phyloP scores from a whole-genome alignment of 2,113 vertebrate genomes.

The Verasper variegatus region DNA sequence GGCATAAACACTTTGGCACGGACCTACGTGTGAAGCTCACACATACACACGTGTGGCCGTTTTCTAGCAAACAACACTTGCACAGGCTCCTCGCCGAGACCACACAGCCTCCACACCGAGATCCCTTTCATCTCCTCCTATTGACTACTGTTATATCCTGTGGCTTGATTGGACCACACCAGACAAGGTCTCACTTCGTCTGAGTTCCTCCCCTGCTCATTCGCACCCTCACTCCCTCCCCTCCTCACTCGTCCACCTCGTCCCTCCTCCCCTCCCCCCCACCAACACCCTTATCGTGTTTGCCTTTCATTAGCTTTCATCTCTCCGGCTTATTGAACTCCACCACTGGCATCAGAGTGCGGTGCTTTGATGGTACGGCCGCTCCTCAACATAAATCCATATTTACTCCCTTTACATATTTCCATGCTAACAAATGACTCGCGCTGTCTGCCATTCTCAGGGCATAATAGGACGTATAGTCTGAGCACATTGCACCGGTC shows the following conservation, averaged over 20 bases:
- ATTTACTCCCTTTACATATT: slow-evolving; percentile 77
- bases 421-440: slow-evolving; percentile 75
- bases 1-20: slow-evolving; percentile 49
- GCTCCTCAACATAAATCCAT: slow-evolving; percentile 78
- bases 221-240: slow-evolving; percentile 8
- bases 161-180: slow-evolving; percentile 78
- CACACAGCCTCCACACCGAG: slow-evolving; percentile 67
- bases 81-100: slow-evolving; percentile 58
- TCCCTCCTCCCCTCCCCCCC: slow-evolving; percentile 32
- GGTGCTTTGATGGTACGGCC: slow-evolving; percentile 78
- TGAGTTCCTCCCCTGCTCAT: slow-evolving; percentile 32
- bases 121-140: slow-evolving; percentile 77
- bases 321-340: slow-evolving; percentile 82
- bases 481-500: background rate
- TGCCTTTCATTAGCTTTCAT: slow-evolving; percentile 87
- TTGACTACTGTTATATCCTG: slow-evolving; percentile 77
- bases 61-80: slow-evolving; percentile 39
- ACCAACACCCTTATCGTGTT: slow-evolving; percentile 69
- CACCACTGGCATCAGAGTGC: slow-evolving; percentile 76
- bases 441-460: slow-evolving; percentile 57
- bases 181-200: slow-evolving; percentile 63
- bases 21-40: slow-evolving; percentile 2
- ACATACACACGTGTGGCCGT: slow-evolving; percentile 11
- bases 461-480: slow-evolving; percentile 37
- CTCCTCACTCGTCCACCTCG: slow-evolving; percentile 11